Evolutionary conservation across 2,113 vertebrate genomes (phyloP).

Genomic region (Clinocottus analis): DNA sequence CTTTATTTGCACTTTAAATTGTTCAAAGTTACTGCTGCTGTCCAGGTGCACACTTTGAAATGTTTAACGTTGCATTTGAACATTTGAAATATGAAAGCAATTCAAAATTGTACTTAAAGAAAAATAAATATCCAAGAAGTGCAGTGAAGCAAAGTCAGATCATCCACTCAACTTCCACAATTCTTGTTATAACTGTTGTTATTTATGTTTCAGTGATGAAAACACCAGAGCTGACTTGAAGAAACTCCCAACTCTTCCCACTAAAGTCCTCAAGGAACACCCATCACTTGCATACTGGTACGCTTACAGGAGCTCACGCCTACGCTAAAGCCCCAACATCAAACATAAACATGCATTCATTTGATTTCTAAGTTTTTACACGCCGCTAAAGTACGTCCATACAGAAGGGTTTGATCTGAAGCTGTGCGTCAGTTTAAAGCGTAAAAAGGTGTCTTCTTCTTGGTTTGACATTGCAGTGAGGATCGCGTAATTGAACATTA

Average conservation of each 20-base stretch:
- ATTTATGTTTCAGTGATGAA: conserved; percentile 88
- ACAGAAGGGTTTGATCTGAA: not conserved
- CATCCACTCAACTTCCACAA: not conserved
- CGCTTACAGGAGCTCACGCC: not conserved
- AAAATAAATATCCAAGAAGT: not conserved
- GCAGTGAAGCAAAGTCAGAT: not conserved
- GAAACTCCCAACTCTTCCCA: conserved; percentile 96
- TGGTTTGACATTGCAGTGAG: conserved; percentile 86
- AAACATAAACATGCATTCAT: not conserved
- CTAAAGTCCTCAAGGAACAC: conserved; percentile 97
- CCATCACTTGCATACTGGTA: conserved; percentile 98
- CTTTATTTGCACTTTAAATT: not conserved
- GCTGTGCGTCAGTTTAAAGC: not conserved
- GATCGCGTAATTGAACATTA: conserved; percentile 96
- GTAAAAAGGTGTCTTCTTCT: conserved; percentile 14
- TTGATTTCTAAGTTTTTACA: not conserved
- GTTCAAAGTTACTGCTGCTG: not conserved
- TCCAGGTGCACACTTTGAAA: not conserved
- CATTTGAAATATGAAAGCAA: not conserved
- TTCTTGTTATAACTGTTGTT: not conserved
- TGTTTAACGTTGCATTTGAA: not conserved
- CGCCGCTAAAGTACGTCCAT: not conserved
- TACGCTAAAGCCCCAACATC: not conserved
- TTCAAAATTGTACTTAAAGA: not conserved
- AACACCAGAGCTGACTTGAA: conserved; percentile 93